A percentile compares a stretch with the other conserved stretches of the same genome.
These are phyloP conservation scores for Lithophane ornitopus DNA, from an alignment of 2,888 invertebrate genomes.

Conservation along the genomic window DNA sequence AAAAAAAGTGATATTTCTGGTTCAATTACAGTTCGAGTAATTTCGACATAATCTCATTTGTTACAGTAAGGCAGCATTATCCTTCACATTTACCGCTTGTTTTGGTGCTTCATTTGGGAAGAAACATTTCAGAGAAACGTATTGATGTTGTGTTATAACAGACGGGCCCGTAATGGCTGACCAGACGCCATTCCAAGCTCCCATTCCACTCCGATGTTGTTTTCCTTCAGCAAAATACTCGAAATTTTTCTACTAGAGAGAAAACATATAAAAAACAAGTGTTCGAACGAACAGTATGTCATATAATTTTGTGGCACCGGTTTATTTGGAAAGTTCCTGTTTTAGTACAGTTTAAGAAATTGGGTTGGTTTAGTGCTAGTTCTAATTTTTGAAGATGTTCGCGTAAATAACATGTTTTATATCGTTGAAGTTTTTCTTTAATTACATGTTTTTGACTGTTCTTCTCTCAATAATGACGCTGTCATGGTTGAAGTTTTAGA, in stretches of 20 bases:
- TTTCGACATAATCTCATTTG: slow-evolving; percentile 41
- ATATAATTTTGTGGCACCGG: slow-evolving; percentile 62
- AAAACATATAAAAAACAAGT: slow-evolving; percentile 64
- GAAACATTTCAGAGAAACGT: slow-evolving; percentile 60
- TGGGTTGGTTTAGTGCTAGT: slow-evolving; percentile 49
- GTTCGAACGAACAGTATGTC: slow-evolving; percentile 58
- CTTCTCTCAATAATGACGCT: not conserved
- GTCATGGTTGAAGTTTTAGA: slow-evolving; percentile 11
- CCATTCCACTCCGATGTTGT: slow-evolving; percentile 62
- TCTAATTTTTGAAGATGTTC: slow-evolving; percentile 46
- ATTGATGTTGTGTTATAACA: slow-evolving; percentile 66
- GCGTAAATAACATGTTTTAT: slow-evolving; percentile 29
- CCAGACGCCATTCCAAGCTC: slow-evolving; percentile 67
- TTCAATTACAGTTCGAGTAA: slow-evolving; percentile 23
- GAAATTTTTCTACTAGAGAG: slow-evolving; percentile 47
- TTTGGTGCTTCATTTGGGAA: slow-evolving; percentile 42
- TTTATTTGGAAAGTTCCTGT: slow-evolving; percentile 53
- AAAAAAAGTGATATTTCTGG: slow-evolving; percentile 9
- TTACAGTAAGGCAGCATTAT: slow-evolving; percentile 32
- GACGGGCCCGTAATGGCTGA: slow-evolving; percentile 64
- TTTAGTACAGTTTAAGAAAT: slow-evolving; percentile 61
- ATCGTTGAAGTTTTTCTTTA: slow-evolving; percentile 16
- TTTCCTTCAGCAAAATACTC: slow-evolving; percentile 60
- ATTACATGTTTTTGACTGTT: slow-evolving; percentile 21
- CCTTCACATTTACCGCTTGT: slow-evolving; percentile 51